Evolutionary conservation across 1,140 invertebrate species (phyloP), one percentile per base, ranked within the genome.

Genomic region (Drosophila nannoptera): DNA sequence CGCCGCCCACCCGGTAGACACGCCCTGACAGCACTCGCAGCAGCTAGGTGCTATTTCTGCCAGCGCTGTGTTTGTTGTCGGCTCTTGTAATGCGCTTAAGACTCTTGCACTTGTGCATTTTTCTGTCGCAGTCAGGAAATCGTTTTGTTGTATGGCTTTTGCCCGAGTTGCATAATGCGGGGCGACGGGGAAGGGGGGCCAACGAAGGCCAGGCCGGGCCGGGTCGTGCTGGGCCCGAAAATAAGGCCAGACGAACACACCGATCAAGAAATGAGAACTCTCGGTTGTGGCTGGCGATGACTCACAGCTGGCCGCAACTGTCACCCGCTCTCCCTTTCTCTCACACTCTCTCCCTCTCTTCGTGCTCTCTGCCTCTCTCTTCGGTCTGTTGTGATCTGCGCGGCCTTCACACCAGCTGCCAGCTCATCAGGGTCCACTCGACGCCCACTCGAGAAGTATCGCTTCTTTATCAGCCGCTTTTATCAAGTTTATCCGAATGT

Each of bases 81-180:
- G 22, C 22, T 22, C 46, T 76, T 56, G 61, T 82, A 82, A 82
- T 82, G 70, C 63, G 74, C 78, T 82, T 82, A 82, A 43, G 54
- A 69, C 49, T 77, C 55, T 63, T 60, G 45, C 46, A 11, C 11
- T 53, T 38, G 33, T 54, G 52, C 36, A 38, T 38, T 29, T 29
- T 35, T 31, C 16, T 52, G n/a, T 43, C 8, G 48, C 42, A 14
- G 60, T 67, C 69, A 81, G 77, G 78, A 81, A 82, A 81, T 81
- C 66, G 55, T 68, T 77, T 81, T 81, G 22, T 22, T 22, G 64
- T 81, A 81, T 81, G 77, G 77, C 78, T 74, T 56, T 80, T 69
- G 49, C 40, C 52, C 68, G 52, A 52, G 61, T 81, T 80, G 77
- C 77, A 80, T 70, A 81, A 81, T 74, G 40, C 68, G 45, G 59